These are phyloP conservation scores for Blomia tropicalis DNA, from an alignment of 2,888 invertebrate species.

Conservation along the genomic window DNA sequence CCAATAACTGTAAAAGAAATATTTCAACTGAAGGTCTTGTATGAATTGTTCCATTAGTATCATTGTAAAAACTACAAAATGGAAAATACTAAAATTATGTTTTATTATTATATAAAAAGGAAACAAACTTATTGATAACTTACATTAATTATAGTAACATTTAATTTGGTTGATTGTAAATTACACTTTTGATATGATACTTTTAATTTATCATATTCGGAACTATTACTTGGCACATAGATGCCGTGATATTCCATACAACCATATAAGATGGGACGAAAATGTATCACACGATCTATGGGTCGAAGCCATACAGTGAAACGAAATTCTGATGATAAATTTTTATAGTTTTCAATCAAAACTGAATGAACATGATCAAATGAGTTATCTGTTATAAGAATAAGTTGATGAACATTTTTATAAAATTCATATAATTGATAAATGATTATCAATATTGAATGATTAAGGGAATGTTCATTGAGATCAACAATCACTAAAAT, in stretches of 20 bases:
- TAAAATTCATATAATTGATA: no score
- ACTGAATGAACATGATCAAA: no score
- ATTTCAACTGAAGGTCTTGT: background rate
- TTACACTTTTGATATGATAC: conserved; percentile 2
- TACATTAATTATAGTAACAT: background rate
- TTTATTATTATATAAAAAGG: background rate
- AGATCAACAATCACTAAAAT: no score
- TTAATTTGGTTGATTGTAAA: background rate
- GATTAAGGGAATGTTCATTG: no score
- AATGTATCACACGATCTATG: background rate
- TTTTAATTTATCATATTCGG: background rate
- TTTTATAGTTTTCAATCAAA: no score
- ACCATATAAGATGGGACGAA: background rate
- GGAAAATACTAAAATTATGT: background rate
- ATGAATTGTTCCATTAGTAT: background rate
- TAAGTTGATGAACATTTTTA: no score
- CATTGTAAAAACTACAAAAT: background rate
- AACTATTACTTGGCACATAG: background rate
- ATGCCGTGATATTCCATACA: background rate
- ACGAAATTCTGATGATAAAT: no score
- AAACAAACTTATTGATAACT: background rate
- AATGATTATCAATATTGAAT: no score
- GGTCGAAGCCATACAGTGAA: no score
- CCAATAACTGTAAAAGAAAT: background rate
- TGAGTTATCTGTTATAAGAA: no score